phyloP scores from a whole-genome alignment of 2,797 vertebrate species.

The Molossus alvarezi region DNA sequence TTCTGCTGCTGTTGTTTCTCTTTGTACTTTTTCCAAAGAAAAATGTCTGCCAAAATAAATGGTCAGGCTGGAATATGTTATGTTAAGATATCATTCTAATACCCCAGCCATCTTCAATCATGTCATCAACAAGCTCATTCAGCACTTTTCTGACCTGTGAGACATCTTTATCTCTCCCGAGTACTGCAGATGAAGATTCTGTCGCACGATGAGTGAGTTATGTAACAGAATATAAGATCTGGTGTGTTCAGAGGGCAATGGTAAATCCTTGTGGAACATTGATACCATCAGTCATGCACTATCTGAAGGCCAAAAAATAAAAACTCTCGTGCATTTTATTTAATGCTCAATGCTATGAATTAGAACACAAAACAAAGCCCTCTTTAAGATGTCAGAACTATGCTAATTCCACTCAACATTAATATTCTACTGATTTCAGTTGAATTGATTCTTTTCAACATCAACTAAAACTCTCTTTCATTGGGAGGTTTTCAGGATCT shows the following conservation, averaged over 20 bases:
- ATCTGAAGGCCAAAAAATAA: conserved; percentile 17
- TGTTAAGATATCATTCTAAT: conserved; percentile 24
- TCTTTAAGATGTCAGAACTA: conserved; percentile 5
- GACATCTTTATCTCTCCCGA: conserved; percentile 21
- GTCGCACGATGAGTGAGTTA: conserved; percentile 30
- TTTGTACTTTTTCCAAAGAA: not conserved
- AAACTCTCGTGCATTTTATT: not conserved
- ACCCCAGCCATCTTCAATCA: conserved; percentile 2
- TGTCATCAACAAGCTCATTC: conserved; percentile 31
- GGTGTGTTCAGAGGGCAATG: not conserved
- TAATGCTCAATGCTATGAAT: not conserved
- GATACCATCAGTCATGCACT: not conserved
- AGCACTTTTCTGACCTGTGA: conserved; percentile 52
- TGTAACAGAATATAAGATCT: not conserved
- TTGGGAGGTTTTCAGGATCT: not conserved
- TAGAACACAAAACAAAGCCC: conserved; percentile 8
- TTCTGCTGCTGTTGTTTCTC: not conserved
- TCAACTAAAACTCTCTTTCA: not conserved
- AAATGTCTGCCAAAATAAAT: conserved; percentile 51
- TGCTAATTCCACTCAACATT: not conserved
- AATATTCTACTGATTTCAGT: not conserved
- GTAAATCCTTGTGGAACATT: conserved; percentile 30
- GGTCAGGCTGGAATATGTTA: conserved; percentile 8
- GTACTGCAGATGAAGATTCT: not conserved
- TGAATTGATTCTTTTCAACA: conserved; percentile 12